Percentiles rank a stretch among this genome's conserved stretches.
phyloP scores from a whole-genome alignment of 1,140 invertebrate species.

The Drosophila navojoa region DNA sequence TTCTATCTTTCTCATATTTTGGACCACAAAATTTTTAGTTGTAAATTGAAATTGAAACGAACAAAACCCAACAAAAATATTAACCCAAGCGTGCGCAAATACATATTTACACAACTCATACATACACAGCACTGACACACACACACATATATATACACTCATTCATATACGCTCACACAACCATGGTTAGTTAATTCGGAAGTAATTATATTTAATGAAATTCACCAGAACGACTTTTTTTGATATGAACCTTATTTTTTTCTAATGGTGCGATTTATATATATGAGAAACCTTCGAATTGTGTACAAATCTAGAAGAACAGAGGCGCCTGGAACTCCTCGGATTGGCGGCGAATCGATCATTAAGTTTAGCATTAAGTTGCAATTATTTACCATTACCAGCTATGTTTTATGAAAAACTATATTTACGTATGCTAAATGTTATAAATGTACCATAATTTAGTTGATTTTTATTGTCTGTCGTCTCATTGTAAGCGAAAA shows the following conservation, averaged over 20 bases:
- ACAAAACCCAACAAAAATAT: constrained; percentile 40
- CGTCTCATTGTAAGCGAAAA: constrained; percentile 29
- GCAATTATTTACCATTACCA: constrained; percentile 52
- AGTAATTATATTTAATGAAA: constrained; percentile 37
- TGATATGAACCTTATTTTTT: neutral
- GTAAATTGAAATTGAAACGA: constrained; percentile 53
- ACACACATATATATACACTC: constrained; percentile 1
- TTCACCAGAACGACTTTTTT: constrained; percentile 16
- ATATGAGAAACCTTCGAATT: constrained; percentile 14
- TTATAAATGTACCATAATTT: constrained; percentile 55
- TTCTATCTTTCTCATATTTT: constrained; percentile 33
- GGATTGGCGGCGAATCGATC: constrained; percentile 10
- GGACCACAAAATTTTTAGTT: constrained; percentile 62
- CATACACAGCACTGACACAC: neutral
- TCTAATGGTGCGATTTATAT: constrained; percentile 32
- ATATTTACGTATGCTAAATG: constrained; percentile 47
- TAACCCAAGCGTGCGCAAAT: constrained; percentile 1
- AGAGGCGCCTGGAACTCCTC: constrained; percentile 10
- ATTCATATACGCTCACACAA: neutral
- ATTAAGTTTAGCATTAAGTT: constrained; percentile 53
- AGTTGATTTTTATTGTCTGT: constrained; percentile 41
- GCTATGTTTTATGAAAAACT: constrained; percentile 40
- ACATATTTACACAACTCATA: constrained; percentile 6
- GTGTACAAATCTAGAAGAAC: constrained; percentile 39
- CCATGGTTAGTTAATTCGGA: constrained; percentile 36